Conservation (phyloP, 2,888 invertebrate species). For the Dorcus hopei region DNA sequence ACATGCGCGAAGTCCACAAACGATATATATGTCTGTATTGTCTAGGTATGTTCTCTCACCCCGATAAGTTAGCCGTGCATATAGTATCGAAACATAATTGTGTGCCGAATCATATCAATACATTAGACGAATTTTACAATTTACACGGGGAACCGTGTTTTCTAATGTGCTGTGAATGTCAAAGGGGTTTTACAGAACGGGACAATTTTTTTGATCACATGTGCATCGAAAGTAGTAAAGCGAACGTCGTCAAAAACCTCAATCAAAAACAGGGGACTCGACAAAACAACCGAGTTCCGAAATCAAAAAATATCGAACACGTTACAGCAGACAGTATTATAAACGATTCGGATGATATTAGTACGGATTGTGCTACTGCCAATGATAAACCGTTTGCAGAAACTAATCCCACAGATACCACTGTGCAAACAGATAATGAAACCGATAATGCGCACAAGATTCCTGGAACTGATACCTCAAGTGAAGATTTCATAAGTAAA, state of each 20-base stretch:
- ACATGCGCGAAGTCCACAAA: constrained; percentile 79
- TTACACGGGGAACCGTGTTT: constrained; percentile 67
- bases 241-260: constrained; percentile 1
- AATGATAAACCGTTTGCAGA: too few species aligned
- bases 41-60: constrained; percentile 76
- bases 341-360: constrained; percentile 15
- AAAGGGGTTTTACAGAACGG: constrained; percentile 71
- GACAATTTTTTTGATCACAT: constrained; percentile 75
- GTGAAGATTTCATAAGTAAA: too few species aligned
- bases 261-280: neutral
- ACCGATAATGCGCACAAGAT: too few species aligned
- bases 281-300: constrained; percentile 3
- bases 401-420: too few species aligned
- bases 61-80: constrained; percentile 76
- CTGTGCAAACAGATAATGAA: too few species aligned
- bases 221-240: constrained; percentile 48
- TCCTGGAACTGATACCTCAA: too few species aligned
- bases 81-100: constrained; percentile 75
- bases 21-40: constrained; percentile 81
- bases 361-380: too few species aligned
- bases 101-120: constrained; percentile 65
- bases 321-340: constrained; percentile 32
- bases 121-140: constrained; percentile 62
- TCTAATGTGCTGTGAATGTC: constrained; percentile 78
- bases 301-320: constrained; percentile 15